A percentile compares a stretch with the other conserved stretches of the same genome.
These are phyloP conservation scores for Spisula solida DNA, from an alignment of 2,888 invertebrate species.

Conservation along the genomic window DNA sequence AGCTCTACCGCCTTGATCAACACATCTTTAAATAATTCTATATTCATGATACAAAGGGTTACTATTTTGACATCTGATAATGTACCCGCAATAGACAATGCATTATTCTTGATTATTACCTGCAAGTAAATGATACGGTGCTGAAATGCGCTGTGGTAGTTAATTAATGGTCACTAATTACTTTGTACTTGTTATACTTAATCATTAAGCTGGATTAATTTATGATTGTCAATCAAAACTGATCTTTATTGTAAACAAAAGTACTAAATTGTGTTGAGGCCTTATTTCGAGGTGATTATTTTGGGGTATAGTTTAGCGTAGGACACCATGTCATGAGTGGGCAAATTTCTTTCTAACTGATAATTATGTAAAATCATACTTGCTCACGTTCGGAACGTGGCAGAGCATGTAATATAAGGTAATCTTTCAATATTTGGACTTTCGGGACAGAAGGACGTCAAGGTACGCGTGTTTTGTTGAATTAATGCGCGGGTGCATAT, in stretches of 20 bases:
- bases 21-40: slow-evolving; percentile 22
- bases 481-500: not conserved
- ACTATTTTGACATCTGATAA: not conserved
- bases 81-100: slow-evolving; percentile 17
- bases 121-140: slow-evolving; percentile 16
- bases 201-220: not conserved
- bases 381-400: not conserved
- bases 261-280: not conserved
- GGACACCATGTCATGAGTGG: not conserved
- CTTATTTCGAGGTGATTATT: not conserved
- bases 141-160: not conserved
- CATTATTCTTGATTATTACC: slow-evolving; percentile 16
- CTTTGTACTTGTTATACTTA: not conserved
- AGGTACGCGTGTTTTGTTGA: not conserved
- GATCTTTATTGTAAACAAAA: slow-evolving; percentile 12
- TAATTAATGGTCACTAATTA: not conserved
- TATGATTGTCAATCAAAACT: not conserved
- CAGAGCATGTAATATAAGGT: not conserved
- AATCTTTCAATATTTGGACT: not conserved
- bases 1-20: not conserved
- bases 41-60: slow-evolving; percentile 3
- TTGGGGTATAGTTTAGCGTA: not conserved
- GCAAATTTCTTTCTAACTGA: not conserved
- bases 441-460: not conserved
- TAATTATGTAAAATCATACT: slow-evolving; percentile 8